A percentile compares a stretch with the other conserved stretches of the same genome.
These are phyloP conservation scores for Decapterus maruadsi DNA, from an alignment of 2,797 vertebrate species.

Conservation along the genomic window DNA sequence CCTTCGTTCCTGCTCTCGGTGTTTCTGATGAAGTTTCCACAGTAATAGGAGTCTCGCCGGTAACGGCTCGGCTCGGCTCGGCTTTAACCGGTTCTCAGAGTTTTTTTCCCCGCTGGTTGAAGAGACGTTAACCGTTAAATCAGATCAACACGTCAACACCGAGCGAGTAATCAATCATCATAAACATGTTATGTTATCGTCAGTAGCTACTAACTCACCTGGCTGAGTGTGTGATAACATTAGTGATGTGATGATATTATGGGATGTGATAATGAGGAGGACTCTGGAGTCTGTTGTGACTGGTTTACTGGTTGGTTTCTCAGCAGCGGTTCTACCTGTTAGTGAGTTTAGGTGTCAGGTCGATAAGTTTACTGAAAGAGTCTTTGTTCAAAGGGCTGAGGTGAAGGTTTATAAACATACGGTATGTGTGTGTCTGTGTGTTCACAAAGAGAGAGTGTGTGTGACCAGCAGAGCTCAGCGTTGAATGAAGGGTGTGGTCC, in stretches of 20 bases:
- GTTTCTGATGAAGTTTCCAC: conserved; percentile 4
- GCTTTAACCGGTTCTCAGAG: background rate
- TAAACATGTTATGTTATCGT: too few relatives aligned
- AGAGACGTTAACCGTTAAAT: too few relatives aligned
- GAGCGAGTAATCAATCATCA: too few relatives aligned
- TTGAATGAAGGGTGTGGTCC: conserved; percentile 78
- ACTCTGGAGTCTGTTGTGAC: background rate
- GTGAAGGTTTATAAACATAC: background rate
- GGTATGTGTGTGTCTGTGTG: conserved; percentile 1
- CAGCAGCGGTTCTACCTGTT: conserved; percentile 13
- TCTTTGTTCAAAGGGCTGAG: background rate
- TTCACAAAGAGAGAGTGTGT: conserved; percentile 33
- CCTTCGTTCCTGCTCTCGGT: too few relatives aligned
- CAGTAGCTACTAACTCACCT: background rate
- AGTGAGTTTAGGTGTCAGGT: background rate
- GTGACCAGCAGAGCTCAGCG: conserved; percentile 31
- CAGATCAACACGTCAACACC: background rate
- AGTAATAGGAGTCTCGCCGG: background rate
- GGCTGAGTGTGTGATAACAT: background rate
- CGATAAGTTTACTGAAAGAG: background rate
- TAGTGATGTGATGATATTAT: background rate
- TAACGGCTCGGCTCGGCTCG: background rate
- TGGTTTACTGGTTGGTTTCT: conserved; percentile 17
- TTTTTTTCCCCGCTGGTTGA: too few relatives aligned
- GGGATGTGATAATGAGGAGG: background rate